Conservation (phyloP, 2,113 vertebrate species). For the Aptenodytes patagonicus region DNA sequence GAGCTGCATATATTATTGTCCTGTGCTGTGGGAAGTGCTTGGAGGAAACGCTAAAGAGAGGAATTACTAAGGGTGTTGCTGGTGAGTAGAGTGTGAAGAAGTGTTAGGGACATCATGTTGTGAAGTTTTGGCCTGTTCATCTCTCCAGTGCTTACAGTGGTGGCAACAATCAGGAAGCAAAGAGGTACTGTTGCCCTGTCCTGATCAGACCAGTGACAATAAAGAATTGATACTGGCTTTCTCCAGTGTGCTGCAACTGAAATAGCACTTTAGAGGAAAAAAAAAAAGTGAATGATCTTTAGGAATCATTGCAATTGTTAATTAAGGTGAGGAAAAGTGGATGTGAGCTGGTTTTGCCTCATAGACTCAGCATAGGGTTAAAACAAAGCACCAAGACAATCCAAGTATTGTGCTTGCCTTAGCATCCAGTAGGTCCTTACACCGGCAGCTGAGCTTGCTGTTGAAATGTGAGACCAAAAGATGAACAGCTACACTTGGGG, state of each 20-base stretch:
- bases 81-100: not conserved
- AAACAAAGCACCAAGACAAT: not conserved
- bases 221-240: not conserved
- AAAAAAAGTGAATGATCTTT: not conserved
- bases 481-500: not conserved
- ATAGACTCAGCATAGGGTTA: not conserved
- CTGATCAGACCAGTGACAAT: not conserved
- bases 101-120: not conserved
- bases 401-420: not conserved
- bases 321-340: not conserved
- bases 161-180: not conserved
- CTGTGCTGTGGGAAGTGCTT: not conserved
- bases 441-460: not conserved
- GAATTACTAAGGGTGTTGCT: not conserved
- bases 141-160: not conserved
- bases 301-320: not conserved
- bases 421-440: not conserved
- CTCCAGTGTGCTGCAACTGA: not conserved
- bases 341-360: not conserved
- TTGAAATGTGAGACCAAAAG: not conserved
- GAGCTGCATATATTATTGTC: not conserved
- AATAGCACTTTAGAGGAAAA: not conserved
- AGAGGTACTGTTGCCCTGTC: not conserved
- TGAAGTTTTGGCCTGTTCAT: not conserved
- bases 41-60: not conserved